Conservation (phyloP, 2,888 invertebrate species). For the Drosophila testacea region DNA sequence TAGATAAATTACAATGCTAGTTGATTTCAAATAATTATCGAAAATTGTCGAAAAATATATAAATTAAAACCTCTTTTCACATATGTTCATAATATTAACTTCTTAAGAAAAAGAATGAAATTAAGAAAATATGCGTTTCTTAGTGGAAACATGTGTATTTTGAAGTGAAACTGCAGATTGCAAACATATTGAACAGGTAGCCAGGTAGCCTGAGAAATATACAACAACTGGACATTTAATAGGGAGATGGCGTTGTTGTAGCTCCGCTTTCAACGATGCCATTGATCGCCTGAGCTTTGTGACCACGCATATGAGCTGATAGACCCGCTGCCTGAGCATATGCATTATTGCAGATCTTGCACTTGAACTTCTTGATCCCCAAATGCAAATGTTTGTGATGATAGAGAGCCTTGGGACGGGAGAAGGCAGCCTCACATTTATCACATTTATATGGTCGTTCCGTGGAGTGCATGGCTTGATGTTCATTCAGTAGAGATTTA, state of each 20-base stretch:
- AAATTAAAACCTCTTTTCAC: background rate
- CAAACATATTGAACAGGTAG: slow-evolving; percentile 1
- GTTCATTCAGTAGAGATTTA: slow-evolving; percentile 74
- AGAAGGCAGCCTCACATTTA: slow-evolving; percentile 74
- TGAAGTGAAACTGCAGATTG: too few relatives aligned
- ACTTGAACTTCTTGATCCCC: slow-evolving; percentile 81
- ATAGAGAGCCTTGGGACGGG: slow-evolving; percentile 76
- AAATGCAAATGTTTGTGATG: slow-evolving; percentile 80
- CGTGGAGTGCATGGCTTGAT: slow-evolving; percentile 79
- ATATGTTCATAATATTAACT: too few relatives aligned
- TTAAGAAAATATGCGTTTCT: too few relatives aligned
- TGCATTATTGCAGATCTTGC: slow-evolving; percentile 78
- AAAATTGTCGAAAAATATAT: background rate
- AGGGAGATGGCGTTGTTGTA: background rate
- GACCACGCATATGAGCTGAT: slow-evolving; percentile 81
- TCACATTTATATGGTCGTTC: slow-evolving; percentile 74
- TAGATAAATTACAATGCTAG: background rate
- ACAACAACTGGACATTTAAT: slow-evolving; percentile 10
- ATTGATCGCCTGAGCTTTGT: slow-evolving; percentile 58
- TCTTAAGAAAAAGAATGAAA: too few relatives aligned
- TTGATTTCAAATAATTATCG: background rate
- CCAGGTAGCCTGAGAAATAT: background rate
- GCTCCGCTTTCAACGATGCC: slow-evolving; percentile 17
- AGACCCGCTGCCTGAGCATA: slow-evolving; percentile 83
- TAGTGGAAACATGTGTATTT: too few relatives aligned